Evolutionary conservation across 2,888 invertebrate genomes (phyloP), one percentile per base, ranked within the genome.

Genomic region (Platycheirus albimanus): DNA sequence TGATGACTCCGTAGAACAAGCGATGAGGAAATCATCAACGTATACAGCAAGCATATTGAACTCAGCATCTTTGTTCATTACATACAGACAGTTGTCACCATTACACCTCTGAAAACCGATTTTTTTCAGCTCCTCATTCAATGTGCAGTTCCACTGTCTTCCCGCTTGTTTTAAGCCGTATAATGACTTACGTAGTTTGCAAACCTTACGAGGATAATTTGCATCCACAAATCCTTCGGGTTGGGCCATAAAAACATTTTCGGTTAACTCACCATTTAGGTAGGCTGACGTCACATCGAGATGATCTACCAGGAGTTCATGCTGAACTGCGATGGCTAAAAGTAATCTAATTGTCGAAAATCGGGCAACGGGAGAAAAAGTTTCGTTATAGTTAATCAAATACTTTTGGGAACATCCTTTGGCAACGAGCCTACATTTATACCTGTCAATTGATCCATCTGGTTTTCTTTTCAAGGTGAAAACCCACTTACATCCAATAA

Each of bases 61-160:
- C 2, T 30, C 38, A 13, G 2, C 17, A 28, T 17, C 6, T 36
- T 47, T 47, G 3, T 70, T 70, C 63, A 63, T 47, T 0, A 33
- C 36, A 20, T 76, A 69, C 11, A 47, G 51, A 11, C 67, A 75
- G 13, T 19, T 67, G 10, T 79, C 61, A 10, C 41, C 15, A 2
- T 20, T 56, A 13, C 72, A 69, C 47, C 17, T 45, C n/a, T 2
- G 4, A 47, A 72, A 79, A 17, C 67, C 72, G 15, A 79, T 54
- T 24, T 10, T 15, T 3, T 41, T 43, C 24, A 79, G 36, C 38
- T 13, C 13, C n/a, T 38, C 13, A 4, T 38, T 2, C 3, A 20
- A 8, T 11, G 33, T 43, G 0, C 49, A 33, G 11, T 75, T 66
- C 58, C 75, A 75, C 5, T 75, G 49, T 5, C 56, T 19, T 3